These are phyloP conservation scores for Cotesia vestalis DNA, from an alignment of 1,140 invertebrate species.

Conservation along the genomic window DNA sequence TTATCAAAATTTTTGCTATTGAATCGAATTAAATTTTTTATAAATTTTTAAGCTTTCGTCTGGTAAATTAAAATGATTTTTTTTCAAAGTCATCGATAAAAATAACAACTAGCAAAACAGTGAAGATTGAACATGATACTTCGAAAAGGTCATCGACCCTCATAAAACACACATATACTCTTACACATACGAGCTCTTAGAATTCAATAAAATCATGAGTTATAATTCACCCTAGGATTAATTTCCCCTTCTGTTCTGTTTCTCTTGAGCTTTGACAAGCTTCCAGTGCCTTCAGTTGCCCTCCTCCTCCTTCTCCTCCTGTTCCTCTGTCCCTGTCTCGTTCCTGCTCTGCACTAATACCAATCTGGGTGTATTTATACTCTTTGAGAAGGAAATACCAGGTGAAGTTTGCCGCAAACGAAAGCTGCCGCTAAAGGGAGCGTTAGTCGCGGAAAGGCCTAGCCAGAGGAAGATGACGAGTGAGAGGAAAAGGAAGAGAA, in stretches of 20 bases:
- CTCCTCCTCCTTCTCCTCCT: neutral
- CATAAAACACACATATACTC: neutral
- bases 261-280: constrained; percentile 10
- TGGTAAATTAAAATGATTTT: too few relatives aligned
- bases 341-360: too few relatives aligned
- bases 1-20: too few relatives aligned
- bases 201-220: constrained; percentile 18
- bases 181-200: constrained; percentile 1
- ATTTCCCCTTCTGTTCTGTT: neutral
- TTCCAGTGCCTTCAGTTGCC: neutral
- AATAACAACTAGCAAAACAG: too few relatives aligned
- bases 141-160: constrained; percentile 11
- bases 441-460: neutral
- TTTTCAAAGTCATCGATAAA: too few relatives aligned
- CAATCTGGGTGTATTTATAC: neutral
- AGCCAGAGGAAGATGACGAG: too few relatives aligned
- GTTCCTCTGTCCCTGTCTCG: too few relatives aligned
- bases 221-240: constrained; percentile 14
- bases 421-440: constrained; percentile 26
- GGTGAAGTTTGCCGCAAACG: constrained; percentile 17
- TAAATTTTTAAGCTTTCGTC: too few relatives aligned
- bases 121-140: constrained; percentile 4
- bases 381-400: constrained; percentile 10
- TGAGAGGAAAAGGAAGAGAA: too few relatives aligned
- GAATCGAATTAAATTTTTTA: too few relatives aligned